These are phyloP conservation scores for Catamblyrhynchus diadema DNA, from an alignment of 2,797 vertebrate species.

Conservation along the genomic window DNA sequence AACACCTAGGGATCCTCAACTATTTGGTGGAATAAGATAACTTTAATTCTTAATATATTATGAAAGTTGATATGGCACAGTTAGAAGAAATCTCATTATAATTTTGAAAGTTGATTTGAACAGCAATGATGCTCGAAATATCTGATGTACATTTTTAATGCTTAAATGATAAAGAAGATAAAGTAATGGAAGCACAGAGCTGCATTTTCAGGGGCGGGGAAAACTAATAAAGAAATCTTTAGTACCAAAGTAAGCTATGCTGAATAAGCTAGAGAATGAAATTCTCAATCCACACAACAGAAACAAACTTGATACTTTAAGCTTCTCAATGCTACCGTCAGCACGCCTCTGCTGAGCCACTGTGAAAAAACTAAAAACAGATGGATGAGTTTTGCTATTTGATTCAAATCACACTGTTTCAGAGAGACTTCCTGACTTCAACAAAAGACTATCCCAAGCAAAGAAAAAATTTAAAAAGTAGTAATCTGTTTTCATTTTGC, in stretches of 20 bases:
- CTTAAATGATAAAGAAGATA: not conserved
- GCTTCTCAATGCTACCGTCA: not conserved
- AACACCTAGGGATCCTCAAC: not conserved
- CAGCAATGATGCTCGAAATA: not conserved
- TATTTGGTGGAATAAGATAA: not conserved
- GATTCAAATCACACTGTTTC: not conserved
- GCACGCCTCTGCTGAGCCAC: not conserved
- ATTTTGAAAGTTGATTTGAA: not conserved
- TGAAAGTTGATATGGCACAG: not conserved
- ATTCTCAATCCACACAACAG: not conserved
- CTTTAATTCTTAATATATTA: not conserved
- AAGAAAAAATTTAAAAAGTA: not conserved
- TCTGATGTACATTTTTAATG: not conserved
- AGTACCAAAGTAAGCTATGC: not conserved
- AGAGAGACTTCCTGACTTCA: not conserved
- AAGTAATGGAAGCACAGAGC: not conserved
- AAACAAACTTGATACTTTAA: constrained; percentile 19
- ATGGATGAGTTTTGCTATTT: not conserved
- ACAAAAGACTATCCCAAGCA: not conserved
- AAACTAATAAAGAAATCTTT: not conserved
- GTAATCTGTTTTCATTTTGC: not conserved
- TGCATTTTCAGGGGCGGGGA: not conserved
- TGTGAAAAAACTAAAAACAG: not conserved
- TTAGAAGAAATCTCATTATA: not conserved
- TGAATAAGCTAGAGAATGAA: constrained; percentile 1